Evolutionary conservation across 2,797 vertebrate genomes (phyloP).

Genomic region (Sebastes flavidus): DNA sequence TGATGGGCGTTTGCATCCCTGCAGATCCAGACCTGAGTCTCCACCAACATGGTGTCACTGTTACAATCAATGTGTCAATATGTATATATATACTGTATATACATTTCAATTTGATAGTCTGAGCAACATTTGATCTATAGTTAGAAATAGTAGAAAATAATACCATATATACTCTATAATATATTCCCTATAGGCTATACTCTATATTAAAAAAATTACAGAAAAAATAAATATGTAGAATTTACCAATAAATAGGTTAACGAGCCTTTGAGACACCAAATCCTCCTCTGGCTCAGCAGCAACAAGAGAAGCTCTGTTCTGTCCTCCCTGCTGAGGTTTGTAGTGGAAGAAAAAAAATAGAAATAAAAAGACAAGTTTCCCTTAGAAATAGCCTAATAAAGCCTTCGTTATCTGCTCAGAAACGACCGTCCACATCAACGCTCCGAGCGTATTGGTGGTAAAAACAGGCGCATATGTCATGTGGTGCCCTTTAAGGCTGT

Average conservation of each 20-base stretch:
- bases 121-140: no score
- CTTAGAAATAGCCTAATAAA: conserved; percentile 20
- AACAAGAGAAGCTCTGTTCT: conserved; percentile 17
- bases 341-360: not conserved
- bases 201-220: no score
- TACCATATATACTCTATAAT: no score
- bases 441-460: not conserved
- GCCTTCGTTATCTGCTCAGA: conserved; percentile 18
- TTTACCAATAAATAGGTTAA: not conserved
- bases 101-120: no score
- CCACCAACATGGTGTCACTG: no score
- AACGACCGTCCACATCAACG: not conserved
- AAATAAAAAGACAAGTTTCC: not conserved
- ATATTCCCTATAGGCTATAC: no score
- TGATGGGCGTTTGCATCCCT: not conserved
- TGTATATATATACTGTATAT: no score
- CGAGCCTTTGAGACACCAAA: conserved; percentile 36
- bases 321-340: not conserved
- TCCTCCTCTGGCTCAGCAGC: not conserved
- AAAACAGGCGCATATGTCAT: conserved; percentile 10
- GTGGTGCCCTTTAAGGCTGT: not conserved
- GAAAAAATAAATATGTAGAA: no score
- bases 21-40: conserved; percentile 57
- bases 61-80: no score
- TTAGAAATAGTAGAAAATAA: no score